Evolutionary conservation across 2,888 invertebrate genomes (phyloP), one percentile per base, ranked within the genome.

Genomic region (Rutpela maculata): DNA sequence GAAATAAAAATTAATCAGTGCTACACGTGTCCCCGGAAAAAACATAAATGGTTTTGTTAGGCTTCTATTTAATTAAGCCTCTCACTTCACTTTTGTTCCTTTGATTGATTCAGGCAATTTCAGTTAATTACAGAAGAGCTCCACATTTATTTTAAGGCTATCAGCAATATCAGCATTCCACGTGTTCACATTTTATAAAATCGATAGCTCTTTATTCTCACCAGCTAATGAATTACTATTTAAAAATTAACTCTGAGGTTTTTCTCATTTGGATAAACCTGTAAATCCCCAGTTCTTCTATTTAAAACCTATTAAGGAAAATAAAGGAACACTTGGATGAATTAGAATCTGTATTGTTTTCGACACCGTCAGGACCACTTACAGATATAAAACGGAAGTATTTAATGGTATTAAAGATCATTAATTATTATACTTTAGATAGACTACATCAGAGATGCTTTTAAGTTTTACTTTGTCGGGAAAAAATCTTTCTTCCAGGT

Each of bases 61-160:
- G 67, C 17, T 67, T 67, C 55, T 19, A 56, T 19, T 67, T 67
- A 67, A 67, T 67, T 67, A 67, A 38, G 67, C 55, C 56, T 38
- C 22, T 50, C 67, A 55, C 55, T 56, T 67, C 50, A 67, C 50
- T 67, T 67, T 67, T 59, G 15, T 67, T n/a, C n/a, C 31, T 26
- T 22, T 65, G 65, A 65, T 65, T 65, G 43, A 67, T 67, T 56
- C 56, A 31, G 55, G 17, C 50, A 31, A 67, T 38, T 67, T 26
- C 65, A 55, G 22, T 55, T 67, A 67, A 67, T 67, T 67, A 67
- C 17, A 22, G 56, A 26, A 56, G 12, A 26, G 22, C 67, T 3
- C 43, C 19, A 43, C 65, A 43, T 43, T 22, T 65, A 19, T 43
- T 7, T 12, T 65, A 19, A 15, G 22, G 26, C 31, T 26, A n/a